Conservation (phyloP, 2,888 invertebrate species). For the Dryobota labecula region DNA sequence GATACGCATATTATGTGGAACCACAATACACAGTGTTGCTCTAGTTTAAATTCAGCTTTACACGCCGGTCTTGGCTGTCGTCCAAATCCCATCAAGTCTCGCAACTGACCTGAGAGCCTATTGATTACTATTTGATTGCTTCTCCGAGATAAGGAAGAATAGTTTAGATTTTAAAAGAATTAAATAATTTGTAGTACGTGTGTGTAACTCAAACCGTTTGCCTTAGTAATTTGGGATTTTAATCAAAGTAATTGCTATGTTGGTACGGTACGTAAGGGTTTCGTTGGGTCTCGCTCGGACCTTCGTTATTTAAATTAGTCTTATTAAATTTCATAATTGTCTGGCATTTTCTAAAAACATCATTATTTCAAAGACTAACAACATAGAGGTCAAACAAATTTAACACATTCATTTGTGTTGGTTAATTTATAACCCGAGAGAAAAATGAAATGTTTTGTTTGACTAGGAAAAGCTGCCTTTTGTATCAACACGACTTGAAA, state of each 20-base stretch:
- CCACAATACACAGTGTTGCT: not conserved
- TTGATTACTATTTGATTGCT: conserved; percentile 46
- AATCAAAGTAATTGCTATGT: conserved; percentile 38
- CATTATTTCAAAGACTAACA: conserved; percentile 11
- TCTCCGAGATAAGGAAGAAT: conserved; percentile 8
- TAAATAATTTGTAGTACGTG: not conserved
- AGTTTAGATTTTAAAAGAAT: conserved; percentile 33
- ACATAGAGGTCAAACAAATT: not conserved
- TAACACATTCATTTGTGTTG: not conserved
- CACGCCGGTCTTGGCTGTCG: conserved; percentile 36
- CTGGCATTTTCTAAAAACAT: conserved; percentile 8
- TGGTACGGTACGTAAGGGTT: conserved; percentile 11
- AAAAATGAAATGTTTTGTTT: not conserved
- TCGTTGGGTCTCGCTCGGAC: not conserved
- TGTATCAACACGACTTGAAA: not conserved
- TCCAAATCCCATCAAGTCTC: conserved; percentile 46
- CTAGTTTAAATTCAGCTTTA: not conserved
- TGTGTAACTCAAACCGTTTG: not conserved
- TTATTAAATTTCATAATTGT: conserved; percentile 27
- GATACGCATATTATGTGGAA: not conserved
- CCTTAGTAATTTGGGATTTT: conserved; percentile 23
- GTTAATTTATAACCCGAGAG: not conserved
- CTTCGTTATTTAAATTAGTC: conserved; percentile 43
- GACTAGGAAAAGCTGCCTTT: not conserved
- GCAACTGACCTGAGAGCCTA: conserved; percentile 23